Conservation (phyloP, 2,888 invertebrate species). For the Parnassius smintheus region DNA sequence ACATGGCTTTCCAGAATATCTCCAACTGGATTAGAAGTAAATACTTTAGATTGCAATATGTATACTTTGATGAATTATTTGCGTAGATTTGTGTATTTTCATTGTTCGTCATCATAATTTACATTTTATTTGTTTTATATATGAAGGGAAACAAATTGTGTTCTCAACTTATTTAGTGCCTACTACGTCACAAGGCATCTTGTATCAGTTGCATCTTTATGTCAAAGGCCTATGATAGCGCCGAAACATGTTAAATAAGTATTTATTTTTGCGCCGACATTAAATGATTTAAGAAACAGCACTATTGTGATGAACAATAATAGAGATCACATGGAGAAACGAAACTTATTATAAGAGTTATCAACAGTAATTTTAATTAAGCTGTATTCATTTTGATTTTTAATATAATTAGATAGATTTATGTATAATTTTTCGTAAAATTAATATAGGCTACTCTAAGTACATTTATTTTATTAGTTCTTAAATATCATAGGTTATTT, state of each 20-base stretch:
- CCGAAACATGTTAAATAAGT: no score
- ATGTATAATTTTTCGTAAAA: not conserved
- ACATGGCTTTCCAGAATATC: conserved; percentile 10
- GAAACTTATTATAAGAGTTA: no score
- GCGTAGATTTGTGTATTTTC: not conserved
- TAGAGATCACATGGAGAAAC: no score
- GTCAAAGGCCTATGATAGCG: no score
- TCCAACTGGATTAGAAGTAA: conserved; percentile 15
- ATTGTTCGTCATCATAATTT: not conserved
- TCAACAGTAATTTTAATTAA: not conserved
- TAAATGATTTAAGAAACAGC: no score
- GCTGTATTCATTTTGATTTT: conserved; percentile 5
- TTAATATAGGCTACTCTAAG: conserved; percentile 43
- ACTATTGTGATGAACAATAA: no score
- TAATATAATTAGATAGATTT: conserved; percentile 2
- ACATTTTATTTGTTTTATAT: not conserved
- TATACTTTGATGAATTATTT: not conserved
- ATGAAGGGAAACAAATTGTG: no score
- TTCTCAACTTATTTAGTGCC: no score
- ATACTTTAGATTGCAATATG: not conserved
- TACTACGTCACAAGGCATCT: no score
- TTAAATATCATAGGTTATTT: conserved; percentile 48
- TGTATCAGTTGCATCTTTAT: no score
- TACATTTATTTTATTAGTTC: conserved; percentile 57
- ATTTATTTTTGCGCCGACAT: no score